These are phyloP conservation scores for Tetramorium bicarinatum DNA, from an alignment of 2,888 invertebrate species.

Conservation along the genomic window DNA sequence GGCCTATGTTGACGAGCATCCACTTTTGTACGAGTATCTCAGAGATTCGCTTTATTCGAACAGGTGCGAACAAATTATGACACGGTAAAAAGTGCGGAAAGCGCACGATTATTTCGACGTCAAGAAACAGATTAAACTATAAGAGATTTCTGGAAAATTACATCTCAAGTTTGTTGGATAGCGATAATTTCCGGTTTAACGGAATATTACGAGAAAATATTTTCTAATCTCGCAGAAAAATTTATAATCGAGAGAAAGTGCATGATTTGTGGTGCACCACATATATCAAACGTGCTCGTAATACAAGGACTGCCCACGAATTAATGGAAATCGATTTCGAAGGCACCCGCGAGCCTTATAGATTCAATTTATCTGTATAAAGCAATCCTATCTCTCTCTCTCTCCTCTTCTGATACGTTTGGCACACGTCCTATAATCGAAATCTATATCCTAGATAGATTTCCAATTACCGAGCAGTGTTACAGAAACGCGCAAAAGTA, in stretches of 20 bases:
- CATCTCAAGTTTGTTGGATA: not conserved
- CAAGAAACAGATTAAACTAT: not conserved
- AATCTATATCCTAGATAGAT: conserved; percentile 61
- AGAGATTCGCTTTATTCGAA: not conserved
- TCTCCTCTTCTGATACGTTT: conserved; percentile 33
- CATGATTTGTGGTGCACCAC: conserved; percentile 12
- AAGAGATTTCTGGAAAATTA: conserved; percentile 8
- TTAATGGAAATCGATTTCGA: conserved; percentile 72
- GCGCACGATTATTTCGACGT: not conserved
- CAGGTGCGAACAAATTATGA: not conserved
- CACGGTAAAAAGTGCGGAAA: not conserved
- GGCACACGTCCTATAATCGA: conserved; percentile 53
- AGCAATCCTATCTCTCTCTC: conserved; percentile 19
- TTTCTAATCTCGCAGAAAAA: not conserved
- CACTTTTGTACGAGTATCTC: not conserved
- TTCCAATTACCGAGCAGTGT: conserved; percentile 41
- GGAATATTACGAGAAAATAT: not conserved
- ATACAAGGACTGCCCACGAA: conserved; percentile 64
- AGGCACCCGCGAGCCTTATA: conserved; percentile 36
- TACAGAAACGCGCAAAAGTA: conserved; percentile 45
- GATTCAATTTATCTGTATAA: conserved; percentile 53
- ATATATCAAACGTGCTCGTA: conserved; percentile 34
- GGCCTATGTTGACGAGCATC: not conserved
- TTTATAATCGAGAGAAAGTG: conserved; percentile 40
- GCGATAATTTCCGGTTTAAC: not conserved